Conservation (phyloP, 2,797 vertebrate genomes). For the Tinamus major region DNA sequence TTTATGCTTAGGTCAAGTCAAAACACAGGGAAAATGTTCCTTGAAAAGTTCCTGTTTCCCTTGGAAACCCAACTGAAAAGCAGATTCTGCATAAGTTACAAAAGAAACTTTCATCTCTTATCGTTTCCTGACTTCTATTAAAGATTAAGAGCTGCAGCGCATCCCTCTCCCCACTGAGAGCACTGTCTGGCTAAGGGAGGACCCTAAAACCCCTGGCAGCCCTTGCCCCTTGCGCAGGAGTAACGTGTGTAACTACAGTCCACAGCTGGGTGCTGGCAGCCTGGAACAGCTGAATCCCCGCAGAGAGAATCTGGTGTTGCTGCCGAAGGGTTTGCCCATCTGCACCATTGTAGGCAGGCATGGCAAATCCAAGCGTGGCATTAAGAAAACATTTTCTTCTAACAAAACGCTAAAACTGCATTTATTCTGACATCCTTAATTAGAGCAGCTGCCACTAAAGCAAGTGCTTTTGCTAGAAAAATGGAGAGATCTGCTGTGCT, state of each 20-base stretch:
- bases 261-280: slow-evolving; percentile 54
- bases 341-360: neutral
- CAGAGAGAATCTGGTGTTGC: neutral
- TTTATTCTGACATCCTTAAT: slow-evolving; percentile 52
- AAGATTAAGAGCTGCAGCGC: neutral
- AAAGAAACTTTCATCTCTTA: neutral
- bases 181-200: neutral
- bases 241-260: fast-evolving
- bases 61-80: neutral
- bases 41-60: neutral
- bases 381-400: slow-evolving; percentile 44
- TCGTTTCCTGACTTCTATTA: neutral
- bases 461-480: slow-evolving; percentile 40
- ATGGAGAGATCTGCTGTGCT: slow-evolving; percentile 13
- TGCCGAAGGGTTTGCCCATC: slow-evolving; percentile 6
- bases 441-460: slow-evolving; percentile 58
- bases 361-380: neutral
- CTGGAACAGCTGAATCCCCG: slow-evolving; percentile 38
- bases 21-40: neutral
- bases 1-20: neutral
- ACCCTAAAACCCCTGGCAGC: neutral
- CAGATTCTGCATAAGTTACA: neutral
- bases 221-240: neutral
- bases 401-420: slow-evolving; percentile 42
- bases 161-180: neutral